Evolutionary conservation across 2,113 vertebrate genomes (phyloP), one percentile per base, ranked within the genome.

Genomic region (Ictalurus punctatus): DNA sequence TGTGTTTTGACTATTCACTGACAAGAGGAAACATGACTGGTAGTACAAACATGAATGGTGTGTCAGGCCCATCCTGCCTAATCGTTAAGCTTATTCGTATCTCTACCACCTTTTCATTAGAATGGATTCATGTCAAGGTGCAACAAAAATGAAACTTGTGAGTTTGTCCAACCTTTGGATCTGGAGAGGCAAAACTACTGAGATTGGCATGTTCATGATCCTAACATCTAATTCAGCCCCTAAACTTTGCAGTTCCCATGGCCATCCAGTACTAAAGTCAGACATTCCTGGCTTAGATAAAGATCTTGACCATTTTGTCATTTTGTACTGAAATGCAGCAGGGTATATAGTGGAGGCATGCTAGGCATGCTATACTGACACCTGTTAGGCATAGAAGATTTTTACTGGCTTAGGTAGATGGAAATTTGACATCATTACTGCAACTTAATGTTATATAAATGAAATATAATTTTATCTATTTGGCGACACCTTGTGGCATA

Each of bases 401-500:
- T 48, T 52, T 25, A 76, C 14, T 17, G 67, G 9, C 16, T 86
- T 65, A n/a, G 1, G 1, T 17, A 12, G 59, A 37, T 48, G 21
- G 16, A 81, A 34, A 82, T 81, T 69, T 81, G n/a, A n/a, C 19
- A 52, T 58, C 40, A 40, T 56, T 56, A 37, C 27, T 69, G 37
- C 9, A 6, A 58, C 34, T 52, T 27, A 12, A 25, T 37, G 54
- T 37, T 21, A 63, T 25, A 14, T 12, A 34, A 59, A 25, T 56
- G 10, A 54, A 16, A 37, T 59, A n/a, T 37, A 0, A 83, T 27
- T 54, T 71, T 10, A 56, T 58, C 27, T 85, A 67, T 89, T 81
- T 85, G 74, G 83, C 52, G 88, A 85, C 88, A 69, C 52, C 88
- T 71, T 80, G 83, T 89, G 88, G 74, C 25, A 30, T 16, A 71